These are phyloP conservation scores for Pampus argenteus DNA, from an alignment of 2,797 vertebrate species.

Conservation along the genomic window DNA sequence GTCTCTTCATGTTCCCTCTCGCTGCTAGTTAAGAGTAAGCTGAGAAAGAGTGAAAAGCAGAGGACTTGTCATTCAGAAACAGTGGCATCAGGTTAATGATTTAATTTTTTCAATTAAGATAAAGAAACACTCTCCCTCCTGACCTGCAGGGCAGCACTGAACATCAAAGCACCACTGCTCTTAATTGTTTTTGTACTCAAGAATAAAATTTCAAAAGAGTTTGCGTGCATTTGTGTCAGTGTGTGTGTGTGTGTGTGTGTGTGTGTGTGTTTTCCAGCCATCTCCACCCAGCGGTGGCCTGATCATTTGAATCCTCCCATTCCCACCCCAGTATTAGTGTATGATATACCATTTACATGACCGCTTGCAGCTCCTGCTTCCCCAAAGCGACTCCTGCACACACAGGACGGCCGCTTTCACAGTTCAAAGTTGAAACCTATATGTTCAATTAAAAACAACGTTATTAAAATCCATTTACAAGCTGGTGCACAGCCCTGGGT, in stretches of 20 bases:
- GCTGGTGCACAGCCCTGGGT: neutral
- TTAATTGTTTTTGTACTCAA: constrained; percentile 79
- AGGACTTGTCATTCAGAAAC: constrained; percentile 77
- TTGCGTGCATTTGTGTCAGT: constrained; percentile 3
- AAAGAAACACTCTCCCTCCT: constrained; percentile 79
- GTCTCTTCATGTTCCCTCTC: constrained; percentile 38
- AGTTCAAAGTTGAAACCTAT: constrained; percentile 71
- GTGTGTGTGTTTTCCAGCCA: constrained; percentile 29
- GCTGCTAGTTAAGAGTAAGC: constrained; percentile 37
- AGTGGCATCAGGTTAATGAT: constrained; percentile 88
- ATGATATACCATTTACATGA: constrained; percentile 69
- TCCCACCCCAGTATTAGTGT: constrained; percentile 54
- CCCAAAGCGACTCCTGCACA: constrained; percentile 7
- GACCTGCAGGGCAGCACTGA: constrained; percentile 79
- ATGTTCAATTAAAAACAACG: constrained; percentile 65
- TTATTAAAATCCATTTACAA: constrained; percentile 42
- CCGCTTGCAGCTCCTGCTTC: constrained; percentile 36
- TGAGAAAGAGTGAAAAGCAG: constrained; percentile 45
- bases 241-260: neutral
- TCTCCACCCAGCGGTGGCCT: constrained; percentile 44
- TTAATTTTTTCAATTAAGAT: constrained; percentile 90
- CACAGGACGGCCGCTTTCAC: constrained; percentile 10
- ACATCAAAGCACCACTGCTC: constrained; percentile 82
- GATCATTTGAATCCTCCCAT: constrained; percentile 37
- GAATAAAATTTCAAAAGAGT: constrained; percentile 69